Base-by-base conservation (phyloP, 2,888 invertebrate species). In the Scaptomyza polygonia region DNA sequence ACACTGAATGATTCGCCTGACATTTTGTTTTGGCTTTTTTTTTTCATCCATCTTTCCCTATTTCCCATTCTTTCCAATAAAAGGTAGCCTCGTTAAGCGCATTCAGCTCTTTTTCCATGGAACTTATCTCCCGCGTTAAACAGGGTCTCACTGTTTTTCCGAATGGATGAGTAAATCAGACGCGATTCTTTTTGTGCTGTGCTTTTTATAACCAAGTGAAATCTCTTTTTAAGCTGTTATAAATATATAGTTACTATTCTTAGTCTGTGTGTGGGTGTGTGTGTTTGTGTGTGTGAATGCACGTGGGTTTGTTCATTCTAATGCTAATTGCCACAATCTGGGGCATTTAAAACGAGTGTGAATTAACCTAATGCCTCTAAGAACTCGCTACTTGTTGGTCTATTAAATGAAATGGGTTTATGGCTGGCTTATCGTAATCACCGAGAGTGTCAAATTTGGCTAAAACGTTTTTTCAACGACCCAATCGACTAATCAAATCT, bases 401-500 rank as follows among this genome's bases (percentile, higher is more conserved):
- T 32, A 54, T 43, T 16, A 48, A 42, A 55, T 66, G 43, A 49
- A 55, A 65, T 55, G 54, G 66, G 66, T 39, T 48, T 36, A 30
- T 29, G n/a, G 36, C n/a, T 21, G 11, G 67, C 43, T 66, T 67
- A 67, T 56, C 67, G 29, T 16, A 39, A 49, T 43, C 56, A 32
- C 48, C 30, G 12, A 14, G 39, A 21, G 12, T 44, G 67, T 44
- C 67, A 66, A 12, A 18, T 49, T 44, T 49, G 7, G n/a, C 1
- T 9, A 11, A 16, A 36, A 7, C 29, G 11, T 7, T 29, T 54
- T 36, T 36, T 61, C 11, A 64, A 43, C 9, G 14, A 43, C 29
- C n/a, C 18, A 53, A 53, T 27, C 14, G 29, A 5, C 36, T 11
- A 29, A 36, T 21, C 18, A 39, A n/a, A n/a, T n/a, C 30, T 12